phyloP scores from a whole-genome alignment of 2,113 vertebrate species.

The Elephas maximus region DNA sequence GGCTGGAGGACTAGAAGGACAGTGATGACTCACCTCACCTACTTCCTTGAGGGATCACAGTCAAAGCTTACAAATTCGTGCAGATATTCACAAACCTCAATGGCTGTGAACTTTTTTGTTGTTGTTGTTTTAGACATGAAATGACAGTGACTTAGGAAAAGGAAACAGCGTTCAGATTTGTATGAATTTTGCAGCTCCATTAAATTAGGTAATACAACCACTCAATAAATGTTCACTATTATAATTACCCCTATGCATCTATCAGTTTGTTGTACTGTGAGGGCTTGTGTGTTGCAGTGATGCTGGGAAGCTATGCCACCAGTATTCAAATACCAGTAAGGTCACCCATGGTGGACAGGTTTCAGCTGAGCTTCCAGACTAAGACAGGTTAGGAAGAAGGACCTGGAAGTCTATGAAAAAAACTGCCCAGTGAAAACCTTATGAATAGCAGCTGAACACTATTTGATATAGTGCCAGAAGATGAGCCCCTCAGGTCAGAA shows the following conservation, averaged over 20 bases:
- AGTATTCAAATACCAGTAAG: too few relatives aligned
- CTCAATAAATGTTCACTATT: not conserved
- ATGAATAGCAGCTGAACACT: too few relatives aligned
- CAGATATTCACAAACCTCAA: constrained; percentile 48
- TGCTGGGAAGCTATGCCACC: too few relatives aligned
- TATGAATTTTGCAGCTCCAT: not conserved
- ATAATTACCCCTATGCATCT: not conserved
- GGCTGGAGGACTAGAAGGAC: not conserved
- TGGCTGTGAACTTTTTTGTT: not conserved
- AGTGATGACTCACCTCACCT: not conserved
- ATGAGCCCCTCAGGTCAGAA: too few relatives aligned
- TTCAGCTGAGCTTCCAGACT: too few relatives aligned
- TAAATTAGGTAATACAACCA: constrained; percentile 26
- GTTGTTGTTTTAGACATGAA: constrained; percentile 7
- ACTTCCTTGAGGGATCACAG: not conserved
- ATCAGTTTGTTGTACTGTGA: too few relatives aligned
- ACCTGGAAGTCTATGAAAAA: too few relatives aligned
- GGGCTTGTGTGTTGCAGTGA: too few relatives aligned
- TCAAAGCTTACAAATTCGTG: not conserved
- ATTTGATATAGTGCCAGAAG: too few relatives aligned
- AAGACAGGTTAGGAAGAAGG: too few relatives aligned
- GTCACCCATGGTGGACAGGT: too few relatives aligned
- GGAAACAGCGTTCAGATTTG: not conserved
- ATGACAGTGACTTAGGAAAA: constrained; percentile 38
- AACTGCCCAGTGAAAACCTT: too few relatives aligned